Evolutionary conservation across 2,797 vertebrate genomes (phyloP), one percentile per base, ranked within the genome.

Genomic region (Cheirogaleus major): DNA sequence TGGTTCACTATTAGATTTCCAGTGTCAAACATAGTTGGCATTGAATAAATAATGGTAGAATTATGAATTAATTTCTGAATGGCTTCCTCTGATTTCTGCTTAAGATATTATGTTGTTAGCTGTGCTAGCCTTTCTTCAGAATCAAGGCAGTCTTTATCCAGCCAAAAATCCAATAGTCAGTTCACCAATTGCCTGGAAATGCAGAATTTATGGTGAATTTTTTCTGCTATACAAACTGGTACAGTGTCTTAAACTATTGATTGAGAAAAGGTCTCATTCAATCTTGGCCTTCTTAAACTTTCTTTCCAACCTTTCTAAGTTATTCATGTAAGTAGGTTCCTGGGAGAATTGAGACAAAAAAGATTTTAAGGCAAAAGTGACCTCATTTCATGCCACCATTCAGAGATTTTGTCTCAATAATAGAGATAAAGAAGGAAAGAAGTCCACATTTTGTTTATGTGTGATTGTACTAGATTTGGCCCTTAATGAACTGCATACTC

Each of bases 251-350:
- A 84, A 91, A 32, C 48, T 89, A 15, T 63, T 67, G 9, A 72
- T 84, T 95, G 84, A 92, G 48, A 73, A 91, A 82, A 92, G 7
- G 1, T 27, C 75, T 88, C 3, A 45, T 87, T 97, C 30, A 32
- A 12, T 63, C 22, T 75, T 93, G 55, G 69, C 48, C 63, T 79
- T 75, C 35, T 78, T 86, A 92, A 76, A 48, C 3, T 7, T 84
- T 70, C 35, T 72, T 95, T 96, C 41, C 52, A 91, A 55, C 59
- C 50, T 69, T 50, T 15, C 17, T 61, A 91, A 88, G 32, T 93
- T 82, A 81, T 73, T 81, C 25, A 5, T 50, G 2, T 48, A 70
- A 43, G 4, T 79, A 90, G 78, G 4, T 45, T 81, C 48, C 41
- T 22, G 38, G 41, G 50, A 88, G 50, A 85, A 81, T 10, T 73